Evolutionary conservation across 2,888 invertebrate species (phyloP).

Genomic region (Catocala nupta): DNA sequence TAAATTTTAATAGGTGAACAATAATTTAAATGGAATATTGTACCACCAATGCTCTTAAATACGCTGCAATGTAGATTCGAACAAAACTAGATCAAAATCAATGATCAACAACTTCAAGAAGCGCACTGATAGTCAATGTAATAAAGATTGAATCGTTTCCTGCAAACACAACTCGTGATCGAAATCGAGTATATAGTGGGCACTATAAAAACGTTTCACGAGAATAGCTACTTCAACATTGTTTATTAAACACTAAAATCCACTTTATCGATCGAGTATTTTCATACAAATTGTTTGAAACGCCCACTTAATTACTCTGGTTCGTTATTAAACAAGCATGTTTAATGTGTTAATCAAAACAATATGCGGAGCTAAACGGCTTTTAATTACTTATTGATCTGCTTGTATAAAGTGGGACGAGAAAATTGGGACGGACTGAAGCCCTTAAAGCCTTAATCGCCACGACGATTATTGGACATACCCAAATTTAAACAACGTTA

Average conservation of each 20-base stretch:
- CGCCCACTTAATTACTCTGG: constrained; percentile 5
- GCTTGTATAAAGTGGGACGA: constrained; percentile 40
- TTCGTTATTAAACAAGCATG: constrained; percentile 1
- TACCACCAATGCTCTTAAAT: too few species aligned
- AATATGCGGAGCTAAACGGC: constrained; percentile 32
- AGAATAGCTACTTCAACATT: background rate
- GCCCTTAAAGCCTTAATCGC: constrained; percentile 36
- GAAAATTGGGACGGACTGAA: constrained; percentile 45
- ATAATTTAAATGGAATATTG: too few species aligned
- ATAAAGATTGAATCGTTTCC: too few species aligned
- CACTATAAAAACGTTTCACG: background rate
- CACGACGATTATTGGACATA: constrained; percentile 20
- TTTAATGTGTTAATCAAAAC: constrained; percentile 4
- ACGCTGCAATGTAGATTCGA: too few species aligned
- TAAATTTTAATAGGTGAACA: too few species aligned
- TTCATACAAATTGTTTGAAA: constrained; percentile 1
- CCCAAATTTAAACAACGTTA: constrained; percentile 29
- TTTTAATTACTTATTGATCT: constrained; percentile 53
- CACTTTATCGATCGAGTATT: background rate
- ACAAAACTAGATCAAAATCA: too few species aligned
- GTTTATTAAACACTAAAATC: background rate
- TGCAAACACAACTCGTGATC: background rate
- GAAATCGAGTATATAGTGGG: background rate
- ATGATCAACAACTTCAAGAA: too few species aligned
- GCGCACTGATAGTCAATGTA: too few species aligned